Base-by-base conservation (phyloP, 2,888 invertebrate genomes). In the Oconnorella tubifera region DNA sequence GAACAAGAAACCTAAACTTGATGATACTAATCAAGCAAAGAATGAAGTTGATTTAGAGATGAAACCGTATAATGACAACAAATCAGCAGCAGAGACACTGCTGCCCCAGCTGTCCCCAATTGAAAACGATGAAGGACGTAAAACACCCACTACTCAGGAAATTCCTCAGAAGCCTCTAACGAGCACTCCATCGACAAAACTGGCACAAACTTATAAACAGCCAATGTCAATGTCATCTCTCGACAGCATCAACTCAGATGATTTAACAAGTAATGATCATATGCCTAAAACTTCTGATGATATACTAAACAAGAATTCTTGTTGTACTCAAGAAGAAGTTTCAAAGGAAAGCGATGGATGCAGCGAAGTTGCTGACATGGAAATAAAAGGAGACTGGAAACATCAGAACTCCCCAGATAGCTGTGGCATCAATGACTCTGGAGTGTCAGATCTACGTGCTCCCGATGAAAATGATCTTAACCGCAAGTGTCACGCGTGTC, bases 401-500 rank as follows among this genome's bases (percentile, higher is more conserved):
- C 48, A 14, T n/a, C 23, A 19, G 23, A 19, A 23, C 55, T 25
- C n/a, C 55, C 55, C n/a, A 10, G 27, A 53, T 25, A 40, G 59
- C 59, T 10, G 40, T 10, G 59, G 40, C 6, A 14, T 59, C 14
- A 59, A 59, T 33, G 59, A 59, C 48, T 59, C 59, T 0, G 59
- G 59, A 28, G 59, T 59, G 33, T 32, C 59, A 10, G 59, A 59
- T n/a, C 33, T 59, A 19, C 40, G 40, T 10, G 19, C 10, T 19
- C 10, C 10, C 10, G 94, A 0, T 85, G 91, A 51, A 88, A 90
- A 74, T 19, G 60, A 60, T 3, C 29, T 50, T 27, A 51, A 60
- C 23, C 1, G 50, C 6, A 88, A 90, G 74, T 97, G 96, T 82
- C 89, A 91, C 2, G 91, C 91, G 33, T 97, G 97, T 81, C 92